Conservation (phyloP, 1,140 invertebrate species). For the Scaptomyza graminum region DNA sequence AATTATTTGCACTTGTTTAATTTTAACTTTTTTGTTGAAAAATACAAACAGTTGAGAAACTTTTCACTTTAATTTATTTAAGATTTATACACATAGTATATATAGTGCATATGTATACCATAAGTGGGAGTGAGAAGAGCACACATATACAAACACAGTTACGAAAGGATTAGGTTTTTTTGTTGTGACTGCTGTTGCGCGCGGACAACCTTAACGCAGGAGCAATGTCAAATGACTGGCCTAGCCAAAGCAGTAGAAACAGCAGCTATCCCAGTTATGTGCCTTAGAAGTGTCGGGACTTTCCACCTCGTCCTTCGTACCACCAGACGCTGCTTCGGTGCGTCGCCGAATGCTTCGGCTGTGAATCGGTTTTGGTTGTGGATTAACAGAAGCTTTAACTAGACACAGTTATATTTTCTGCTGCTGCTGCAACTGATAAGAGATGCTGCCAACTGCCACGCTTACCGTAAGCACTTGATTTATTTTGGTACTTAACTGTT, state of each 20-base stretch:
- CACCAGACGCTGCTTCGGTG: slow-evolving; percentile 30
- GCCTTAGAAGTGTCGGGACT: slow-evolving; percentile 73
- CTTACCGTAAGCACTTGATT: slow-evolving; percentile 31
- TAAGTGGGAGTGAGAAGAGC: slow-evolving; percentile 45
- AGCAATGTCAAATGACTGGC: slow-evolving; percentile 83
- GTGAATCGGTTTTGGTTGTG: slow-evolving; percentile 42
- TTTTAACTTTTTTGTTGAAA: slow-evolving; percentile 19
- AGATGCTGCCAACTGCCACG: slow-evolving; percentile 47
- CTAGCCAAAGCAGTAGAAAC: slow-evolving; percentile 56
- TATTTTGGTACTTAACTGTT: slow-evolving; percentile 39
- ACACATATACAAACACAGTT: slow-evolving; percentile 41
- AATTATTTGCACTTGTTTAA: slow-evolving; percentile 61
- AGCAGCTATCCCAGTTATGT: slow-evolving; percentile 75
- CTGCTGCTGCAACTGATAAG: slow-evolving; percentile 32
- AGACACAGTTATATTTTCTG: slow-evolving; percentile 64
- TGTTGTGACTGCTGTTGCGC: slow-evolving; percentile 51
- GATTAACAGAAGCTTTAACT: slow-evolving; percentile 69
- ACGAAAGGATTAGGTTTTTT: slow-evolving; percentile 44
- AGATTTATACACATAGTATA: slow-evolving; percentile 13
- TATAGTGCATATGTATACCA: slow-evolving; percentile 43
- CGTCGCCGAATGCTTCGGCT: slow-evolving; percentile 51
- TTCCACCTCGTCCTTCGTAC: slow-evolving; percentile 50
- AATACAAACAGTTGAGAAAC: slow-evolving; percentile 34
- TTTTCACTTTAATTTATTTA: slow-evolving; percentile 37
- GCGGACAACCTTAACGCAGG: slow-evolving; percentile 81